Evolutionary conservation across 64 coral and sea anemone species (phyloP).

Genomic region (Stichodactyla mertensii): DNA sequence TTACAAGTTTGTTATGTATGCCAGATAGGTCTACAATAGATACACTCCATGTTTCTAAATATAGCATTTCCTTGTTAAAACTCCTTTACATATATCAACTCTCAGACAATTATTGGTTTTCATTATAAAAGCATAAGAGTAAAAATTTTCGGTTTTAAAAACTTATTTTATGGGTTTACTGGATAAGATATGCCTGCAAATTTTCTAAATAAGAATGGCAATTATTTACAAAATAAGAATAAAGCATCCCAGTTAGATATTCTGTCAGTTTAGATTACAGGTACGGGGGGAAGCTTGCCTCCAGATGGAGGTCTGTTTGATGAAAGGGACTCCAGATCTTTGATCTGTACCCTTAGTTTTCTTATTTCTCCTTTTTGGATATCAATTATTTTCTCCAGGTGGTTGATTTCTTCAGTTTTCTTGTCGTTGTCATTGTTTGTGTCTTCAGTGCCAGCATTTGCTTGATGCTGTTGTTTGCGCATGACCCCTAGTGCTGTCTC

Average conservation of each 20-base stretch:
- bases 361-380: constrained; percentile 93
- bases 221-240: neutral
- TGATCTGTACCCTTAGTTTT: constrained; percentile 86
- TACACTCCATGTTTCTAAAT: neutral
- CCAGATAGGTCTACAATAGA: neutral
- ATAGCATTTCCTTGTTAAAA: neutral
- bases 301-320: constrained; percentile 78
- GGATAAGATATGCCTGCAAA: neutral
- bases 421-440: neutral
- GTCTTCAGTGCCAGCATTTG: constrained; percentile 13
- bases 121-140: neutral
- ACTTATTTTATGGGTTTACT: neutral
- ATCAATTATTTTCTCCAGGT: constrained; percentile 92
- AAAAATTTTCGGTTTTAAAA: neutral
- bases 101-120: neutral
- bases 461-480: constrained; percentile 71
- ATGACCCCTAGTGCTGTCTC: constrained; percentile 92
- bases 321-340: constrained; percentile 73
- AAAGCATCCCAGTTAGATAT: neutral
- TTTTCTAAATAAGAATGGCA: neutral
- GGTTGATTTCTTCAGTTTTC: constrained; percentile 45
- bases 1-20: neutral
- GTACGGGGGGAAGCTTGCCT: constrained; percentile 62
- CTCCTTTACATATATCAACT: neutral
- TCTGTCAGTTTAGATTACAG: constrained; percentile 45